A percentile compares a stretch with the other conserved stretches of the same genome.
Conservation (phyloP, 2,888 invertebrate species). For the Linnaemya vulpina region DNA sequence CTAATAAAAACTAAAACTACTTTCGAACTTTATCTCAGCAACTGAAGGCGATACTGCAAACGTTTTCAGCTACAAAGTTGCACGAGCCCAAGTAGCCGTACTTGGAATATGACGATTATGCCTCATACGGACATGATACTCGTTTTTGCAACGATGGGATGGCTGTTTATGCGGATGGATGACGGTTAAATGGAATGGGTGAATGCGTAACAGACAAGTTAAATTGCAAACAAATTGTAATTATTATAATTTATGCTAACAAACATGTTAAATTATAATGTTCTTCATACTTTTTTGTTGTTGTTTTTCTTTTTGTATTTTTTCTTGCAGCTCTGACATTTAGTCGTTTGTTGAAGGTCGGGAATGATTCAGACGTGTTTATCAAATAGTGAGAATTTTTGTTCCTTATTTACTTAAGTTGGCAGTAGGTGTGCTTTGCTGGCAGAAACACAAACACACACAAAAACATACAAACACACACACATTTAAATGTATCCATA, state of each 20-base stretch:
- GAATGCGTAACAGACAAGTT: slow-evolving; percentile 69
- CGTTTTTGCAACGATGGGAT: slow-evolving; percentile 6
- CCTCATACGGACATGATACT: slow-evolving; percentile 3
- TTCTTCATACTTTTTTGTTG: slow-evolving; percentile 21
- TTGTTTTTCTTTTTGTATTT: background rate
- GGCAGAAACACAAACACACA: background rate
- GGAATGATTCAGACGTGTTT: slow-evolving; percentile 23
- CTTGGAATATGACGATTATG: slow-evolving; percentile 32
- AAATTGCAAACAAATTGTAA: slow-evolving; percentile 70
- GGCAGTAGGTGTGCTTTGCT: slow-evolving; percentile 56
- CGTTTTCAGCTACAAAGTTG: background rate
- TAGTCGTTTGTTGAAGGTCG: background rate
- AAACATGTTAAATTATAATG: slow-evolving; percentile 68
- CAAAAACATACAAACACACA: background rate
- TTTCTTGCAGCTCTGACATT: background rate
- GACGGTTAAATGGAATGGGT: slow-evolving; percentile 48
- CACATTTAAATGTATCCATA: no score
- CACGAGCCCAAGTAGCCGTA: background rate
- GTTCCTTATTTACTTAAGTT: slow-evolving; percentile 54
- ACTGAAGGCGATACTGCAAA: background rate
- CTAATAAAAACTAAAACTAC: slow-evolving; percentile 8
- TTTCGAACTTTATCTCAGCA: slow-evolving; percentile 52
- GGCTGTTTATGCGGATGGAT: slow-evolving; percentile 14
- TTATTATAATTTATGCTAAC: slow-evolving; percentile 71
- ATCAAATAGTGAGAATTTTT: slow-evolving; percentile 57